Evolutionary conservation across 2,888 invertebrate species (phyloP).

Genomic region (Nomada fucata): DNA sequence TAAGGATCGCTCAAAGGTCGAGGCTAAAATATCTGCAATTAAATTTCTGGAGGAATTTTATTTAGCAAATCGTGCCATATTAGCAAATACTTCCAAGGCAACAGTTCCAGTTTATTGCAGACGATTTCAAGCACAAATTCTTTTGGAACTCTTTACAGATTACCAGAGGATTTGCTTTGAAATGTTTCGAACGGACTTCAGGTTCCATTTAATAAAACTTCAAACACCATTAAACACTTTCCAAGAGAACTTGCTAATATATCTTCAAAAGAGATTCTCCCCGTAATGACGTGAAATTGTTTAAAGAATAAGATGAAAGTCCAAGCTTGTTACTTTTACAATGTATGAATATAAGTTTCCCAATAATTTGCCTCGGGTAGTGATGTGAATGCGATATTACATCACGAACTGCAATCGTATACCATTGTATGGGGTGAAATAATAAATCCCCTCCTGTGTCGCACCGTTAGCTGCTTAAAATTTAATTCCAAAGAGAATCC

Average conservation of each 20-base stretch:
- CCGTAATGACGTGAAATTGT: too few species aligned
- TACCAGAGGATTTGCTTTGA: conserved; percentile 2
- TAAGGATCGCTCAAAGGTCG: conserved; percentile 11
- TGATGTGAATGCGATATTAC: too few species aligned
- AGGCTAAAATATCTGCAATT: conserved; percentile 12
- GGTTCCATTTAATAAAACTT: not conserved
- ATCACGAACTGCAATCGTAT: too few species aligned
- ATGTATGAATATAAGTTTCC: too few species aligned
- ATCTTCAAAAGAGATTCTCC: too few species aligned
- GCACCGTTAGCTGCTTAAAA: too few species aligned
- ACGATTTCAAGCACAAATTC: not conserved
- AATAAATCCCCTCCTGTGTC: too few species aligned
- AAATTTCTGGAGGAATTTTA: conserved; percentile 9
- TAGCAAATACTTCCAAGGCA: not conserved
- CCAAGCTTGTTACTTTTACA: too few species aligned
- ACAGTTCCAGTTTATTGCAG: not conserved
- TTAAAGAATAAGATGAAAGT: too few species aligned
- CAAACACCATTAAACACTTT: not conserved
- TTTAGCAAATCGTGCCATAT: conserved; percentile 13
- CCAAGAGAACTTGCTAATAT: not conserved
- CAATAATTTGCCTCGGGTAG: too few species aligned
- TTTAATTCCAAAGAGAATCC: too few species aligned
- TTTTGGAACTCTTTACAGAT: not conserved
- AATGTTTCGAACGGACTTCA: conserved; percentile 10
- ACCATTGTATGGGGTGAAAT: too few species aligned